These are phyloP conservation scores for Marcusenius ussheri DNA, from an alignment of 2,113 vertebrate genomes.

Conservation along the genomic window DNA sequence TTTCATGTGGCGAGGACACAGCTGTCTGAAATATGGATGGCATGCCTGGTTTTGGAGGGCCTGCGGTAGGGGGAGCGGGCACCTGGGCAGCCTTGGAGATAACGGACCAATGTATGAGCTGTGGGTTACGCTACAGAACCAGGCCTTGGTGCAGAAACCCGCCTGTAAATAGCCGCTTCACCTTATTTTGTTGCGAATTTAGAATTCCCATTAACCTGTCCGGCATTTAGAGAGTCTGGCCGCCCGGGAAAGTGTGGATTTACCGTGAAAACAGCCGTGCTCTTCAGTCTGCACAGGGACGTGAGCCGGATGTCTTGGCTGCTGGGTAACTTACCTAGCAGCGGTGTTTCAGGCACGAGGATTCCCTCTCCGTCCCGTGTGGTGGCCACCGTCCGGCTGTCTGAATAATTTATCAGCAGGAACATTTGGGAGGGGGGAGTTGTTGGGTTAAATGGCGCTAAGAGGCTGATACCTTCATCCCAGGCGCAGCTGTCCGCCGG, in stretches of 20 bases:
- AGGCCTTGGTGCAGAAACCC: neutral
- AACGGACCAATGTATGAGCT: neutral
- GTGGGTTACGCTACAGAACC: neutral
- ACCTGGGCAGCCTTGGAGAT: neutral
- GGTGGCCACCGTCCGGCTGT: neutral
- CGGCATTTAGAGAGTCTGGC: neutral
- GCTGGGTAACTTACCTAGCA: neutral
- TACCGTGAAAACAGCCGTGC: neutral
- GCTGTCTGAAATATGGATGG: neutral
- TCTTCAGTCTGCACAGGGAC: neutral
- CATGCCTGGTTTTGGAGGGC: neutral
- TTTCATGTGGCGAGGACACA: neutral
- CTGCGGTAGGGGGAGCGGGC: neutral
- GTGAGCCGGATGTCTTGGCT: neutral
- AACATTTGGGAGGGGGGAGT: neutral
- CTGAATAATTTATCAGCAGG: conserved; percentile 14
- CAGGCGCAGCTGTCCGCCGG: neutral
- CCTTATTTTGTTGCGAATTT: neutral
- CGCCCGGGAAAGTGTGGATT: neutral
- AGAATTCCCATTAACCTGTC: neutral
- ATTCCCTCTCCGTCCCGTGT: neutral
- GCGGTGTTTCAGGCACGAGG: neutral
- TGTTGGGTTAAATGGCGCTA: neutral
- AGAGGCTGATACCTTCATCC: neutral
- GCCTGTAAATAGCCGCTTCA: neutral